Conservation (phyloP, 2,888 invertebrate species). For the Chaetoderma sp. region DNA sequence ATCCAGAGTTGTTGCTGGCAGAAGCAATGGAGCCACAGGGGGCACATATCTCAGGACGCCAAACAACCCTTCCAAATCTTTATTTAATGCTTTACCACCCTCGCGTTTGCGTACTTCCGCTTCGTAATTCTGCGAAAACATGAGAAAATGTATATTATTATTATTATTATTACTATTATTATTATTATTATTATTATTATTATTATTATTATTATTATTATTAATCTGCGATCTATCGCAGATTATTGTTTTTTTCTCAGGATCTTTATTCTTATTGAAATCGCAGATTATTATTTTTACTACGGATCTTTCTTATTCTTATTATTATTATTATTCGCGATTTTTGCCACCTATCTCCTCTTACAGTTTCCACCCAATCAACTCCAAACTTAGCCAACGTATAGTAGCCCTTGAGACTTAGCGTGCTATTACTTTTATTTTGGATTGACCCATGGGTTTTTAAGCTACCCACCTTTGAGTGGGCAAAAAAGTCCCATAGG, state of each 20-base stretch:
- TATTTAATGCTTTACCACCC: conserved; percentile 33
- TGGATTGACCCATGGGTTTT: no score
- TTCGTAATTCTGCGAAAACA: conserved; percentile 40
- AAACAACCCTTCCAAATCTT: conserved; percentile 47
- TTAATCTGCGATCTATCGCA: no score
- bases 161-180: background rate
- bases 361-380: no score
- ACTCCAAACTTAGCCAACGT: background rate
- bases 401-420: background rate
- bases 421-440: no score
- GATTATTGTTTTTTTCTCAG: no score
- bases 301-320: no score
- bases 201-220: no score
- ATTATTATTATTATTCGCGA: background rate
- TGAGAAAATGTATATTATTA: background rate
- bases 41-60: conserved; percentile 32
- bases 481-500: no score
- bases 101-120: conserved; percentile 45
- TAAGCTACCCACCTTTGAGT: no score
- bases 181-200: background rate
- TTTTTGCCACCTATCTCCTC: no score
- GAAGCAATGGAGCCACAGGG: background rate
- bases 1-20: background rate
- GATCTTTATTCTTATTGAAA: no score
- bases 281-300: no score